A percentile compares a stretch with the other conserved stretches of the same genome.
These are phyloP conservation scores for Megaceryle maxima DNA, from an alignment of 2,113 vertebrate species.

Conservation along the genomic window DNA sequence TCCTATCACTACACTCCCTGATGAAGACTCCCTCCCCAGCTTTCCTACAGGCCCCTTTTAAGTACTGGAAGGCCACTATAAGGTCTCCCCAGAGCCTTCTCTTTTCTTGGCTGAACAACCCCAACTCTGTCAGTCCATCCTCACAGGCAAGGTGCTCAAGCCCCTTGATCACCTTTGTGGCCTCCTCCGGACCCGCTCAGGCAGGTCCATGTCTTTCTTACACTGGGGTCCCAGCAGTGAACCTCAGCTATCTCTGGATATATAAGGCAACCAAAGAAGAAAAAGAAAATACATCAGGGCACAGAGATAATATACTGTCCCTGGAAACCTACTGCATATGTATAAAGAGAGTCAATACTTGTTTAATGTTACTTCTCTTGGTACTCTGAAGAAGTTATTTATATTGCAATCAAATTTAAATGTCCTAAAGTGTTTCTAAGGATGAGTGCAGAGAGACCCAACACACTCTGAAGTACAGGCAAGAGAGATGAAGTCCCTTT, in stretches of 20 bases:
- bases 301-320: background rate
- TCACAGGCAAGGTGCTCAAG: background rate
- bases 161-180: background rate
- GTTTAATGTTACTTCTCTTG: background rate
- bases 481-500: background rate
- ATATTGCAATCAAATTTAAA: background rate
- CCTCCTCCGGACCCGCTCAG: background rate
- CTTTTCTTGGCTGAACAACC: background rate
- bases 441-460: background rate
- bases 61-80: background rate
- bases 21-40: background rate
- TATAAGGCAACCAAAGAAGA: background rate
- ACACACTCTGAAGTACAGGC: background rate
- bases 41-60: background rate
- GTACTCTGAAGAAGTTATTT: background rate
- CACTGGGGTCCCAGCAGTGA: background rate
- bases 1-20: background rate
- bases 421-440: background rate
- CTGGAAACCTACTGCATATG: background rate
- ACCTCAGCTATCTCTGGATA: background rate
- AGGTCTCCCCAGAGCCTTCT: background rate
- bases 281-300: background rate
- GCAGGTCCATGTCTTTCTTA: background rate
- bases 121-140: background rate
- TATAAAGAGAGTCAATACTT: background rate